Conservation (phyloP, 2,113 vertebrate species). For the Limnothrissa miodon region DNA sequence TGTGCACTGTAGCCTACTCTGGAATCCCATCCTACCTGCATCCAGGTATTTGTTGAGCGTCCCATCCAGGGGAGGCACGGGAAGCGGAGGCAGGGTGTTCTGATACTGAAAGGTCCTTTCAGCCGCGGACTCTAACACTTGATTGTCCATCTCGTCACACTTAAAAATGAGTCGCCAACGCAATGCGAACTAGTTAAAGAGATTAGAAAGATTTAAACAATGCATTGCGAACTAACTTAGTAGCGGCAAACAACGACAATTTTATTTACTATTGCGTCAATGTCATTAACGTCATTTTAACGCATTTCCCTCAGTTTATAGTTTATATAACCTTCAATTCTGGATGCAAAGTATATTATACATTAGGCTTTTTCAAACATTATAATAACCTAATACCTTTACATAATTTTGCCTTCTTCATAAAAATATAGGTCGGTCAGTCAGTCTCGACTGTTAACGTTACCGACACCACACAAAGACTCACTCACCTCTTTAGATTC, state of each 20-base stretch:
- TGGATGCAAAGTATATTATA: neutral
- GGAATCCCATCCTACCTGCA: slow-evolving; percentile 71
- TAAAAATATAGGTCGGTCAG: slow-evolving; percentile 13
- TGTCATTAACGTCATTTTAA: too few species aligned
- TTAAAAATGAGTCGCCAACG: neutral
- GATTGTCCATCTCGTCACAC: slow-evolving; percentile 77
- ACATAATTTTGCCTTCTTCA: neutral
- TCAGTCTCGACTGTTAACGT: neutral
- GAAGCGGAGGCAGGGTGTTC: slow-evolving; percentile 81
- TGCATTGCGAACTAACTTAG: neutral
- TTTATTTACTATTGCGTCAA: neutral
- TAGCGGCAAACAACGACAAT: too few species aligned
- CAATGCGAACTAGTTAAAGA: neutral
- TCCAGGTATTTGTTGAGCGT: slow-evolving; percentile 89
- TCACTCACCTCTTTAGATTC: neutral
- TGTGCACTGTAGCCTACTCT: too few species aligned
- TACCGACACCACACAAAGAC: neutral
- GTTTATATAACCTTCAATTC: neutral
- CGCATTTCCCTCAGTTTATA: too few species aligned
- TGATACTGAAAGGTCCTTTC: slow-evolving; percentile 92
- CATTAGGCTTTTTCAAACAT: neutral
- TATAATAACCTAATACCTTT: neutral
- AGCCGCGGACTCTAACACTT: slow-evolving; percentile 68
- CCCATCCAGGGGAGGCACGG: slow-evolving; percentile 82
- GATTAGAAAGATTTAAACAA: neutral